Percentiles rank a stretch among this genome's conserved stretches.
Evolutionary conservation across 2,888 invertebrate species (phyloP).

Genomic region (Chouioia cunea): DNA sequence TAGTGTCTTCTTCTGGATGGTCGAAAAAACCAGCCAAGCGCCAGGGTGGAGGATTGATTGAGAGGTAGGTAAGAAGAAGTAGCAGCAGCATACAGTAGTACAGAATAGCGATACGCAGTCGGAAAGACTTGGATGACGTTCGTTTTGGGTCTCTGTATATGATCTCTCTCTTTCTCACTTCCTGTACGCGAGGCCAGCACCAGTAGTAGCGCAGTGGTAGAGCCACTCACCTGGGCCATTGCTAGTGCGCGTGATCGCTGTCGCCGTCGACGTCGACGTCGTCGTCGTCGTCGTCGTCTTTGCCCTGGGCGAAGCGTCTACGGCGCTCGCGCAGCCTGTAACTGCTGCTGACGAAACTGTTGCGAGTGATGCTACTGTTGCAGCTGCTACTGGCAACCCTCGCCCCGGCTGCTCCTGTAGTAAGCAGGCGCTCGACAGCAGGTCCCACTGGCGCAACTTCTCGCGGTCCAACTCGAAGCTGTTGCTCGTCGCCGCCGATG

Average conservation of each 20-base stretch:
- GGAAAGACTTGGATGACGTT: conserved; percentile 52
- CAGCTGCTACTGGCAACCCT: conserved; percentile 46
- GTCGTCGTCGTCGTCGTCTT: conserved; percentile 31
- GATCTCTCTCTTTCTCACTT: conserved; percentile 58
- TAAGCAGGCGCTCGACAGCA: conserved; percentile 81
- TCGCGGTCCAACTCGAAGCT: conserved; percentile 80
- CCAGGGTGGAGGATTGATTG: conserved; percentile 26
- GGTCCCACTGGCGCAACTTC: conserved; percentile 89
- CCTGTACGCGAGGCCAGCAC: conserved; percentile 58
- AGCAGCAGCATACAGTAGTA: conserved; percentile 22
- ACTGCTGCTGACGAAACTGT: conserved; percentile 37
- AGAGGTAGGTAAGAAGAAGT: conserved; percentile 36
- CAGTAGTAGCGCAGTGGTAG: conserved; percentile 56
- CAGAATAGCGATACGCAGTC: conserved; percentile 10
- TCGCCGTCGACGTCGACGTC: conserved; percentile 25
- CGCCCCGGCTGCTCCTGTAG: conserved; percentile 63
- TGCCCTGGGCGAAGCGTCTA: conserved; percentile 26
- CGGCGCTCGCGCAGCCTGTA: conserved; percentile 43
- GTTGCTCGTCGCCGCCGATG: conserved; percentile 54
- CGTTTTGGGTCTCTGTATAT: too few relatives aligned
- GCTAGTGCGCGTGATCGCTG: conserved; percentile 37
- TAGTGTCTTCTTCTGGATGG: conserved; percentile 17
- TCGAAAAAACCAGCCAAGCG: neutral
- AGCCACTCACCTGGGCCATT: conserved; percentile 63
- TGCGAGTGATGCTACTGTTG: neutral